Evolutionary conservation across 2,113 vertebrate genomes (phyloP).

Genomic region (Mustelus asterias): DNA sequence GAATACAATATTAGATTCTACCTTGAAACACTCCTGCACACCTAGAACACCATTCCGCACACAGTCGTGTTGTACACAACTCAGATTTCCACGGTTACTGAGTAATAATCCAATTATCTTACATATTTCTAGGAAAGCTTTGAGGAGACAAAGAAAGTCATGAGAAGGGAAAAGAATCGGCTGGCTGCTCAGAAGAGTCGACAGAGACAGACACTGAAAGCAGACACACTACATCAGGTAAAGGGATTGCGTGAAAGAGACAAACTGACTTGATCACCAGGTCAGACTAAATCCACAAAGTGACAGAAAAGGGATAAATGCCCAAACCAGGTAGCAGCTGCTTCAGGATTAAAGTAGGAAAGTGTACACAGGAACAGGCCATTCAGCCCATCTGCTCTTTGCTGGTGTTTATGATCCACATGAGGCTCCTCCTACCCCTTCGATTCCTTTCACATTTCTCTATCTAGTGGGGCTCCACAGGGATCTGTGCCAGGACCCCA

Average conservation of each 20-base stretch:
- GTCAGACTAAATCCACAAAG: not conserved
- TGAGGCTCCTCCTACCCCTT: not conserved
- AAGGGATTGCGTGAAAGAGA: conserved; percentile 46
- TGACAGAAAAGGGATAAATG: not conserved
- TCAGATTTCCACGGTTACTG: too few relatives aligned
- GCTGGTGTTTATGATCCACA: not conserved
- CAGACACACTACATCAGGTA: conserved; percentile 91
- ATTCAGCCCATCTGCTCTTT: not conserved
- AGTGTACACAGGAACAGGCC: not conserved
- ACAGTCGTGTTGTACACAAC: not conserved
- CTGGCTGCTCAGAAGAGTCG: conserved; percentile 96
- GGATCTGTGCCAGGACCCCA: too few relatives aligned
- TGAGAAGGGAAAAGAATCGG: conserved; percentile 92
- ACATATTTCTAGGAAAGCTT: conserved; percentile 67
- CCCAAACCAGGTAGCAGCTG: not conserved
- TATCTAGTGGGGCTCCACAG: too few relatives aligned
- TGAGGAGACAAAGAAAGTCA: conserved; percentile 85
- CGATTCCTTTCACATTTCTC: not conserved
- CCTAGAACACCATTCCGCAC: not conserved
- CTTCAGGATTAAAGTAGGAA: not conserved
- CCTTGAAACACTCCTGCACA: not conserved
- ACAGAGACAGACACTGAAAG: conserved; percentile 90
- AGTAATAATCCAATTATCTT: not conserved
- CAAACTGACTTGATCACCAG: not conserved
- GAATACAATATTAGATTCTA: not conserved